A percentile compares a stretch with the other conserved stretches of the same genome.
phyloP scores from a whole-genome alignment of 2,113 vertebrate species.

The Chrysemys picta region DNA sequence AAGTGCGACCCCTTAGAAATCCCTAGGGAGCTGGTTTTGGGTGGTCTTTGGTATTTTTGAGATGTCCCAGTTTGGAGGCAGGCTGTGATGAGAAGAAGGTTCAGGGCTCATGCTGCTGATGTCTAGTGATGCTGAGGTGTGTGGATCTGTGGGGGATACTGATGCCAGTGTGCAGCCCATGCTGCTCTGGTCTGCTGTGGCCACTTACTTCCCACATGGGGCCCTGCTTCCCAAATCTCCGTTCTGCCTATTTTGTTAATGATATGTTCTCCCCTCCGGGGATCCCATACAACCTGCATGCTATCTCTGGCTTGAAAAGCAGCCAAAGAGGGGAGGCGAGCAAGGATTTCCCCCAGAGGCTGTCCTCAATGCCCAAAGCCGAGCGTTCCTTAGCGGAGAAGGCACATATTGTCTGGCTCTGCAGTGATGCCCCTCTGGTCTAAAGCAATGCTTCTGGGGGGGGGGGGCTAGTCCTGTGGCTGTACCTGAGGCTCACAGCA shows the following conservation, averaged over 20 bases:
- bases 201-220: not conserved
- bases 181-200: not conserved
- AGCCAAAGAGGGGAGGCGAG: not conserved
- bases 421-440: not conserved
- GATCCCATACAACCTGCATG: not conserved
- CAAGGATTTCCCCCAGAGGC: not conserved
- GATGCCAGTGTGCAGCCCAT: not conserved
- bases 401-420: not conserved
- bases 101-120: not conserved
- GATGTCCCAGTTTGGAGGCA: not conserved
- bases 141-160: not conserved
- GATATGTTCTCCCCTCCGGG: not conserved
- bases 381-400: not conserved
- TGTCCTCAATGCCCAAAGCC: not conserved
- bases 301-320: not conserved
- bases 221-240: not conserved
- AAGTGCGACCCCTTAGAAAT: not conserved
- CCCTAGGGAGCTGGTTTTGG: not conserved
- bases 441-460: not conserved
- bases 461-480: not conserved
- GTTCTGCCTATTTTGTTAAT: not conserved
- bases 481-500: not conserved
- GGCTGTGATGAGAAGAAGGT: not conserved
- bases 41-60: not conserved
- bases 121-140: not conserved